Evolutionary conservation across 2,888 invertebrate species (phyloP), one percentile per base, ranked within the genome.

Genomic region (Mimachlamys varia): DNA sequence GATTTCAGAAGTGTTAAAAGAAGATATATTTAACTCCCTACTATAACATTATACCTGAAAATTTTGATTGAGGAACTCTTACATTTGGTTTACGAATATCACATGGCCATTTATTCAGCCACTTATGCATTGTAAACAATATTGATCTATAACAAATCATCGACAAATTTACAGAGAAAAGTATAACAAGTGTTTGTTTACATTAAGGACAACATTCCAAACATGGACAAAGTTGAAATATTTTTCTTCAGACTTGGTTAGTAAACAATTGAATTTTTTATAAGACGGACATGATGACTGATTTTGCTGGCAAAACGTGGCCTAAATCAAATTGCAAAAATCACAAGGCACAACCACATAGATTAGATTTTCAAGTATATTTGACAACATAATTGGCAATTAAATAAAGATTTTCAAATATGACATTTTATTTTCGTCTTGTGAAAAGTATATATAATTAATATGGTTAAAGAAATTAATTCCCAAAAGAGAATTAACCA

Each of bases 311-410:
- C 76, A 33, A 76, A 62, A 22, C 33, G 33, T 76, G 7, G 33
- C 33, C 27, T 17, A 33, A 76, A 19, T 33, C 4, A 76, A 33
- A 10, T 53, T 53, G 19, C 53, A 33, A 76, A 76, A 33, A 15
- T 76, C 27, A 76, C 76, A 76, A 76, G 76, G 76, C 76, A 76
- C 76, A 76, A 76, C 76, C 76, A 76, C 27, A 76, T 7, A 76
- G 33, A 76, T 27, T 33, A 76, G 33, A 76, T 27, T 22, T 12
- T 27, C 76, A 76, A 44, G 27, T 33, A 76, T 76, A 33, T 76
- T 58, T n/a, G 19, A 58, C 58, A 58, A 62, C 27, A 62, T 10
- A 13, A 15, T n/a, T 19, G 7, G 13, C 27, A 33, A 27, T 76
- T 5, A 33, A 76, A 76, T 76, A 33, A 33, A 76, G n/a, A 76